Evolutionary conservation across 2,113 vertebrate species (phyloP).

Genomic region (Hippocampus abdominalis): DNA sequence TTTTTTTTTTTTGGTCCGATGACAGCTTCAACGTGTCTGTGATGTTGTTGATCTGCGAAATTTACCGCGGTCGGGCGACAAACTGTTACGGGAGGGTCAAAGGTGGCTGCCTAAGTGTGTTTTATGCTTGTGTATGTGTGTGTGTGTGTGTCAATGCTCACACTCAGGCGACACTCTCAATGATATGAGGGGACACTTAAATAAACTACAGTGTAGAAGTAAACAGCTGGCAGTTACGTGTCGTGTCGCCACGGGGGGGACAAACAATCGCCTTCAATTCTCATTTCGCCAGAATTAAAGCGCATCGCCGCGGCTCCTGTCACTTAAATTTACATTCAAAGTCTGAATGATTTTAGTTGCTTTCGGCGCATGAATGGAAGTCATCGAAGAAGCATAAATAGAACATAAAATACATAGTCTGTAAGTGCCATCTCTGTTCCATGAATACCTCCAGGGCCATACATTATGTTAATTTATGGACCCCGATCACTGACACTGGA

Average conservation of each 20-base stretch:
- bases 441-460: neutral
- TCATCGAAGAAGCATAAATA: neutral
- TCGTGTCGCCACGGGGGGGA: conserved; percentile 29
- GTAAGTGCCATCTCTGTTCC: neutral
- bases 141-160: conserved; percentile 39
- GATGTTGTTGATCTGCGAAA: conserved; percentile 52
- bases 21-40: conserved; percentile 43
- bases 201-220: conserved; percentile 43
- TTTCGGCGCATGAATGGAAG: too few relatives aligned
- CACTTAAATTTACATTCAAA: neutral
- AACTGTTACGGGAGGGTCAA: conserved; percentile 54
- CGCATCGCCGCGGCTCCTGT: neutral
- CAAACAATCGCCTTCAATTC: conserved; percentile 24
- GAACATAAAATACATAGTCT: neutral
- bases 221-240: conserved; percentile 28
- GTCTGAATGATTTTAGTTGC: neutral
- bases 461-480: neutral
- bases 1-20: conserved; percentile 12
- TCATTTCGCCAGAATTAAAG: conserved; percentile 5
- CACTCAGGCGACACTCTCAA: conserved; percentile 52
- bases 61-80: conserved; percentile 33
- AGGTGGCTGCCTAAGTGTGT: conserved; percentile 41
- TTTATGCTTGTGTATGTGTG: conserved; percentile 5
- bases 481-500: neutral
- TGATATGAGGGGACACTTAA: conserved; percentile 64